These are phyloP conservation scores for Catostomus latipinnis DNA, from an alignment of 2,797 vertebrate species.

Conservation along the genomic window DNA sequence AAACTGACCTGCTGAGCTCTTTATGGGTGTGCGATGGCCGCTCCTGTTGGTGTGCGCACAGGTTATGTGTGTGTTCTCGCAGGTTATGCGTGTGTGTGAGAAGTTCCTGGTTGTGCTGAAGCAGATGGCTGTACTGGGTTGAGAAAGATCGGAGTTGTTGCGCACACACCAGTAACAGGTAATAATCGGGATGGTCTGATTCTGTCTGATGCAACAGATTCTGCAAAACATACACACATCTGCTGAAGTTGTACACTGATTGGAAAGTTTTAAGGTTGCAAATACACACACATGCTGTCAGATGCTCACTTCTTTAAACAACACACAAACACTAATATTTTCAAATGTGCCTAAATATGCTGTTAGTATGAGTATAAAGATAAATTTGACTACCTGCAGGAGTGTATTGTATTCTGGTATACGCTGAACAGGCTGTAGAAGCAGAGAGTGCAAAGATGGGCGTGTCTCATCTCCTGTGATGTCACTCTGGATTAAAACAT, in stretches of 20 bases:
- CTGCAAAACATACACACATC: constrained; percentile 67
- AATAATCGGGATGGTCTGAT: constrained; percentile 94
- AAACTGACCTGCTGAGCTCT: constrained; percentile 90
- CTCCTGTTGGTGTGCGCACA: constrained; percentile 87
- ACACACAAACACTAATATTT: not conserved
- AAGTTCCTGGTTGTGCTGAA: constrained; percentile 92
- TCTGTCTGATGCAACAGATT: constrained; percentile 91
- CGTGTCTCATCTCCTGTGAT: constrained; percentile 86
- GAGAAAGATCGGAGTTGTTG: constrained; percentile 93
- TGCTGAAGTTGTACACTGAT: not conserved
- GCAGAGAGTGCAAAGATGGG: constrained; percentile 89
- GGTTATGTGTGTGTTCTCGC: constrained; percentile 66
- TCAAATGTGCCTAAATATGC: not conserved
- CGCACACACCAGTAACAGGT: constrained; percentile 91
- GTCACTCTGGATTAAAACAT: constrained; percentile 69
- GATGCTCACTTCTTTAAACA: not conserved
- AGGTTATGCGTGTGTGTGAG: constrained; percentile 86
- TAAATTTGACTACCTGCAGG: constrained; percentile 82
- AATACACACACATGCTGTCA: constrained; percentile 4
- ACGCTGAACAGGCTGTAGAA: constrained; percentile 95
- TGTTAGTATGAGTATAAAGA: not conserved
- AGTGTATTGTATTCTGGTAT: constrained; percentile 94
- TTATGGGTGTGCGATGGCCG: constrained; percentile 89
- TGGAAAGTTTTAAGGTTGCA: not conserved
- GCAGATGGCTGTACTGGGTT: constrained; percentile 89